Percentiles rank a stretch among this genome's conserved stretches.
phyloP scores from a whole-genome alignment of 1,140 invertebrate genomes.

The Wiebesia pumilae region DNA sequence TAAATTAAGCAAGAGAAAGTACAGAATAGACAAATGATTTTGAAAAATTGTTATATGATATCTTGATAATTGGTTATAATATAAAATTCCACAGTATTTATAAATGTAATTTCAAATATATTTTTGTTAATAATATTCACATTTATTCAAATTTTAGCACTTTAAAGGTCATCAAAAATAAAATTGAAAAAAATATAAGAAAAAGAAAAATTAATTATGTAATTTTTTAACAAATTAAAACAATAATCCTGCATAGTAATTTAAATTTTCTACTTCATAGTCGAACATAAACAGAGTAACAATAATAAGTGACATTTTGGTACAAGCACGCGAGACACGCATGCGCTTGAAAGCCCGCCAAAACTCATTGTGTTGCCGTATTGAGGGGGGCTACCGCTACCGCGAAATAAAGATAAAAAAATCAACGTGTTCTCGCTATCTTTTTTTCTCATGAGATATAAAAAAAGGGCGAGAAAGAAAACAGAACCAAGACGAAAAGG shows the following conservation, averaged over 20 bases:
- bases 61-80: no score
- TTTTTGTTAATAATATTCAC: no score
- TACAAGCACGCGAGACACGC: slow-evolving; percentile 55
- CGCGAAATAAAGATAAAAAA: slow-evolving; percentile 51
- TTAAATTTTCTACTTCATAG: not conserved
- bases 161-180: no score
- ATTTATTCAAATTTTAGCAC: no score
- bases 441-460: not conserved
- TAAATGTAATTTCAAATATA: no score
- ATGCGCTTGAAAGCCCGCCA: slow-evolving; percentile 71
- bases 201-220: no score
- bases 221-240: no score
- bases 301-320: slow-evolving; percentile 4
- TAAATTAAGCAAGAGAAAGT: not conserved
- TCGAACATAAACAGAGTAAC: not conserved
- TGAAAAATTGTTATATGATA: no score
- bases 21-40: not conserved
- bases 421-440: not conserved
- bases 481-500: not conserved
- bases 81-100: no score
- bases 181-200: no score
- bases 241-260: no score
- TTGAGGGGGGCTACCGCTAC: slow-evolving; percentile 46
- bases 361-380: slow-evolving; percentile 58
- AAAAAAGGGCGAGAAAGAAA: not conserved